Evolutionary conservation across 1,140 invertebrate species (phyloP), one percentile per base, ranked within the genome.

Genomic region (Brachystomella parvula): DNA sequence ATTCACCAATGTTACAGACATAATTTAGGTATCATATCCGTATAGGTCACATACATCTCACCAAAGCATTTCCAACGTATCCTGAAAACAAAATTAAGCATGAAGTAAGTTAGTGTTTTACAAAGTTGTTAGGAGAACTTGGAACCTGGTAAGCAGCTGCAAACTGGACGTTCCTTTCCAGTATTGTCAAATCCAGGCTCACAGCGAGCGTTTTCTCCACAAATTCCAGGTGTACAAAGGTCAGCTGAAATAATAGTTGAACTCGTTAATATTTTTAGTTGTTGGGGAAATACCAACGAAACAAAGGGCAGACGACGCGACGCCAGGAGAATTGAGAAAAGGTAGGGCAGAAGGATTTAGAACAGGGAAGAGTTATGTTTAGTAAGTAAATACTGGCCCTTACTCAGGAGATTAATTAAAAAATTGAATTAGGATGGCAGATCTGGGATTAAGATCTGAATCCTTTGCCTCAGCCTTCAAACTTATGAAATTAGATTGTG

Each of bases 221-320:
- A 94, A 21, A 90, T 89, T 78, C 91, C 91, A 0, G 89, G 89
- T 57, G 85, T 83, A 74, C 89, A 92, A 0, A 92, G 80, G 75
- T 92, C 89, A 73, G 82, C 89, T 88, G 71, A 29, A 66, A 58
- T 61, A 24, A n/a, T 9, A 67, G 35, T 47, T 24, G 2, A 60
- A 29, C 29, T 67, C 1, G 9, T 26, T 60, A n/a, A 3, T 17
- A 1, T 19, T 19, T 64, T 60, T 30, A 49, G 57, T 9, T 58
- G 57, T 57, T 28, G 19, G 53, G 26, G 6, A 56, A 21, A 9
- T 28, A 56, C 26, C 26, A n/a, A n/a, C n/a, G n/a, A n/a, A n/a
- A n/a, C n/a, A n/a, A n/a, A n/a, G n/a, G n/a, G n/a, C n/a, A n/a
- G n/a, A n/a, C 21, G 12, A 56, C 26, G 53, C 12, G 26, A 15